These are phyloP conservation scores for Atrichornis clamosus DNA, from an alignment of 2,113 vertebrate species.

Conservation along the genomic window DNA sequence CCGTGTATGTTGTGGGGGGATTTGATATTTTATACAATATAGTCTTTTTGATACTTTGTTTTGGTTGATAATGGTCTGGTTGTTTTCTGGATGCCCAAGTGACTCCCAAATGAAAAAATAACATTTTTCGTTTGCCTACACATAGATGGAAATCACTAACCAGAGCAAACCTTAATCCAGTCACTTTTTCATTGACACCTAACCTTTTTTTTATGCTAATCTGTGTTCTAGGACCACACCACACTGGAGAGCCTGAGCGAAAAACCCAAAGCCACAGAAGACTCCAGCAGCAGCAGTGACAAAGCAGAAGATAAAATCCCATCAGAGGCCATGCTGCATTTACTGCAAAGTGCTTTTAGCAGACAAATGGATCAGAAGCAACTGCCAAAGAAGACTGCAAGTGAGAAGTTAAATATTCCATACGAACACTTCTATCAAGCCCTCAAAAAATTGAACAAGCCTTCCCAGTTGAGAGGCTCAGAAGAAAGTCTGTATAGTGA, in stretches of 20 bases:
- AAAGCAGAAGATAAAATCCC: conserved; percentile 48
- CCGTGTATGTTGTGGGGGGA: rapidly evolving
- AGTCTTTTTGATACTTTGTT: neutral
- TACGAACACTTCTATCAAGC: conserved; percentile 85
- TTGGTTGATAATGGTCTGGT: neutral
- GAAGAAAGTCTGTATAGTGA: conserved; percentile 86
- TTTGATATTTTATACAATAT: neutral
- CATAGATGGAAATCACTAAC: neutral
- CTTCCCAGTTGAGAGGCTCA: conserved; percentile 68
- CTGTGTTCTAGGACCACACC: conserved; percentile 76
- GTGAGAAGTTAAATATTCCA: conserved; percentile 74
- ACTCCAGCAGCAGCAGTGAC: neutral
- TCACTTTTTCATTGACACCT: neutral
- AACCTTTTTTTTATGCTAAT: neutral
- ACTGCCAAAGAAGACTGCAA: conserved; percentile 55
- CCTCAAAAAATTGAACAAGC: conserved; percentile 85
- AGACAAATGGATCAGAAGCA: conserved; percentile 69
- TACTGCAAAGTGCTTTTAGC: conserved; percentile 88
- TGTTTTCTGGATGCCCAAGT: neutral
- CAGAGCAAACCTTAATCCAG: neutral
- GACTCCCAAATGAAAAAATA: neutral
- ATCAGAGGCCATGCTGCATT: conserved; percentile 80
- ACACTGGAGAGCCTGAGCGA: conserved; percentile 51
- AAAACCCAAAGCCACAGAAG: conserved; percentile 24
- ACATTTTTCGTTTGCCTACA: neutral